phyloP scores from a whole-genome alignment of 53 echinoderm and acorn worm species.

The Patiria pectinifera region DNA sequence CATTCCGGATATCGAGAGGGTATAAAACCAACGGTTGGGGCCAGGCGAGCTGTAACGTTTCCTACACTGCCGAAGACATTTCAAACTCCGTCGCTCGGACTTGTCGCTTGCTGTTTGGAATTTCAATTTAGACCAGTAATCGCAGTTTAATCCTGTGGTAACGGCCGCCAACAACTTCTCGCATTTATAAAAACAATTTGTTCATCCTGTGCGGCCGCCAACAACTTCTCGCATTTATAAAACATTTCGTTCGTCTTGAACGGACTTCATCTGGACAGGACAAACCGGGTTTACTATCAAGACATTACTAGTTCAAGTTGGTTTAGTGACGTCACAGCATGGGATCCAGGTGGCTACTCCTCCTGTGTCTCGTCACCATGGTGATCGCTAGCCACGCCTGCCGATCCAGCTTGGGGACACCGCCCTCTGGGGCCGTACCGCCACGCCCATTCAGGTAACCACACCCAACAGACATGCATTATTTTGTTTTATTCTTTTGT shows the following conservation, averaged over 20 bases:
- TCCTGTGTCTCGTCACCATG: neutral
- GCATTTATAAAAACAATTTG: too few species aligned
- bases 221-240: too few species aligned
- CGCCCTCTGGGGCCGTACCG: neutral
- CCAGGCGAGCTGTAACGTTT: neutral
- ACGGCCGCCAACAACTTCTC: too few species aligned
- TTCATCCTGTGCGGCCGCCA: too few species aligned
- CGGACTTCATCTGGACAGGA: neutral
- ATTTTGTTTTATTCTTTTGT: neutral
- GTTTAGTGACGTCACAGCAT: neutral
- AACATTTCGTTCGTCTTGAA: neutral
- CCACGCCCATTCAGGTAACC: slow-evolving; percentile 12
- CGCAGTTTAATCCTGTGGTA: too few species aligned
- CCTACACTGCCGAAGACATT: too few species aligned
- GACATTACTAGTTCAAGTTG: neutral
- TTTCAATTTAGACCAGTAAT: too few species aligned
- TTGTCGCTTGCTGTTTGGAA: too few species aligned
- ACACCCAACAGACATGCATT: neutral
- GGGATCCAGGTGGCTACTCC: neutral
- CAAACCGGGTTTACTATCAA: neutral
- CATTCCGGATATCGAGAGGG: neutral
- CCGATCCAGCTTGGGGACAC: neutral
- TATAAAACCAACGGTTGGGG: neutral
- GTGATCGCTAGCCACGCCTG: slow-evolving; percentile 3
- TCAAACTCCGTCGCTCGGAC: too few species aligned